Percentiles rank a stretch among this genome's conserved stretches.
Conservation (phyloP, 1,140 invertebrate species). For the Bombus soroeensis region DNA sequence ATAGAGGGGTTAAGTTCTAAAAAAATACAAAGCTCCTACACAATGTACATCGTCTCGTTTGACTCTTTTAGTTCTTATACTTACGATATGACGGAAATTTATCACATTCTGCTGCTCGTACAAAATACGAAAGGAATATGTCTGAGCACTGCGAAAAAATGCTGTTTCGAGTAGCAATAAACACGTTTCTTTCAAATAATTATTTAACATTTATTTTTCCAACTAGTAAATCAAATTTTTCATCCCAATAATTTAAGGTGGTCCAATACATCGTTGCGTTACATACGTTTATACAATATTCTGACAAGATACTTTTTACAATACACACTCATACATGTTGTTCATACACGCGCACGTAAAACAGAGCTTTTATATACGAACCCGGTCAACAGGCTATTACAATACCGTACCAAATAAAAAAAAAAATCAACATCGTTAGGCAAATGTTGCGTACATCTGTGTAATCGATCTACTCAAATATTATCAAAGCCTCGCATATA, state of each 20-base stretch:
- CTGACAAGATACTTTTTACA: conserved; percentile 7
- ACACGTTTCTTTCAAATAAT: conserved; percentile 66
- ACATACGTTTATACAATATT: conserved; percentile 13
- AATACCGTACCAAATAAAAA: conserved; percentile 31
- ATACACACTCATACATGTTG: conserved; percentile 23
- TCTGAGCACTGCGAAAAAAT: conserved; percentile 40
- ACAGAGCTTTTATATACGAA: neutral
- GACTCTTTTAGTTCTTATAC: conserved; percentile 44
- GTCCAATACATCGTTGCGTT: conserved; percentile 15
- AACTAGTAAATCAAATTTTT: conserved; percentile 43
- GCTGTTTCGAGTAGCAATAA: conserved; percentile 64
- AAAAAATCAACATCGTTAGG: neutral
- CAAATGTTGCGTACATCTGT: neutral
- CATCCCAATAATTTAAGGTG: conserved; percentile 32
- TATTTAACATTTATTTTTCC: conserved; percentile 36
- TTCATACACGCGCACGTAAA: neutral
- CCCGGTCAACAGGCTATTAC: conserved; percentile 57
- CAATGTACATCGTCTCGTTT: conserved; percentile 41
- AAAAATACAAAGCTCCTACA: neutral
- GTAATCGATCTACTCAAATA: neutral
- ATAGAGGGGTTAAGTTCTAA: neutral
- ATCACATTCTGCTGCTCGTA: conserved; percentile 46
- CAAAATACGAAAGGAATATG: conserved; percentile 26
- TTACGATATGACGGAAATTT: conserved; percentile 31
- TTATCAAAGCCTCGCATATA: neutral